Evolutionary conservation across 2,888 invertebrate species (phyloP), one percentile per base, ranked within the genome.

Genomic region (Amphipyra berbera): DNA sequence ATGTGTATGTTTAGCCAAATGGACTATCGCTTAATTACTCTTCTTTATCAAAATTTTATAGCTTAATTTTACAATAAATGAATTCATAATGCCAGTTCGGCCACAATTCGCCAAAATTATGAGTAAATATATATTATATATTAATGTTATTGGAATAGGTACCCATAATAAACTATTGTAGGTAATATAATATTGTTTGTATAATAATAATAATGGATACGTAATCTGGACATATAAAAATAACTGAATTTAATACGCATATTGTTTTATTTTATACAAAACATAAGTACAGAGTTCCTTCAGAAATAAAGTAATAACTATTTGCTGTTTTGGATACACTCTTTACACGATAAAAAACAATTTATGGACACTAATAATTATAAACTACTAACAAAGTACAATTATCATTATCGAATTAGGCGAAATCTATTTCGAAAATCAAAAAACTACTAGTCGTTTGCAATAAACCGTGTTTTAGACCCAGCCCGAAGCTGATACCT

Each of bases 101-200:
- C 47, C 1, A 61, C 50, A 8, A 41, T 64, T 64, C 35, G 54
- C 37, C 33, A 46, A 57, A 58, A 62, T 55, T 9, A 81, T 79
- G 66, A 74, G 76, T 68, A 73, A 71, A 61, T 68, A 60, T 76
- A 74, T 74, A 73, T 75, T 73, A 65, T 72, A 61, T 70, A 63
- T 71, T 58, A 69, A 67, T 68, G 44, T 66, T 72, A 58, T 45
- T 40, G 6, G 58, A 68, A 72, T 59, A n/a, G n/a, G n/a, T n/a
- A 61, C 59, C 59, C 56, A 68, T 48, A 52, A 64, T 72, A 59
- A 52, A 75, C 68, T 76, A 68, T 76, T 83, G 84, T 83, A 82
- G 67, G n/a, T n/a, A n/a, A 83, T 82, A 76, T 74, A 54, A 59
- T 70, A 73, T 61, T 78, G 73, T 80, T 77, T 81, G 58, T 81